phyloP scores from a whole-genome alignment of 2,113 vertebrate genomes.

The human (Homo sapiens) region GRCh38 chr11:79008001-79008500 shows the following conservation, averaged over 20 bases:
- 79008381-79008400: constrained; percentile 20
- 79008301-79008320: constrained; percentile 59
- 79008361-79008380: constrained; percentile 31
- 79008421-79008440: constrained; percentile 31
- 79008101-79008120: constrained; percentile 77
- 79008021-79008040: constrained; percentile 72
- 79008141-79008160: constrained; percentile 70
- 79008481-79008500: constrained; percentile 24
- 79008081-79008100: constrained; percentile 74
- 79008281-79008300: constrained; percentile 71
- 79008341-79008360: constrained; percentile 32
- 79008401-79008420: constrained; percentile 5
- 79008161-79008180: constrained; percentile 69
- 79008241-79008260: constrained; percentile 49
- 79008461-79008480: neutral
- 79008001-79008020: constrained; percentile 72
- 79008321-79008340: constrained; percentile 54
- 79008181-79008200: constrained; percentile 79
- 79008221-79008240: constrained; percentile 78
- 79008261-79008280: constrained; percentile 55
- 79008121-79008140: constrained; percentile 75
- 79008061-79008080: constrained; percentile 76
- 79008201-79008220: constrained; percentile 74
- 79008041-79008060: constrained; percentile 70
- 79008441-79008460: neutral